Conservation (phyloP, 2,888 invertebrate genomes). For the Hipparchia semele region DNA sequence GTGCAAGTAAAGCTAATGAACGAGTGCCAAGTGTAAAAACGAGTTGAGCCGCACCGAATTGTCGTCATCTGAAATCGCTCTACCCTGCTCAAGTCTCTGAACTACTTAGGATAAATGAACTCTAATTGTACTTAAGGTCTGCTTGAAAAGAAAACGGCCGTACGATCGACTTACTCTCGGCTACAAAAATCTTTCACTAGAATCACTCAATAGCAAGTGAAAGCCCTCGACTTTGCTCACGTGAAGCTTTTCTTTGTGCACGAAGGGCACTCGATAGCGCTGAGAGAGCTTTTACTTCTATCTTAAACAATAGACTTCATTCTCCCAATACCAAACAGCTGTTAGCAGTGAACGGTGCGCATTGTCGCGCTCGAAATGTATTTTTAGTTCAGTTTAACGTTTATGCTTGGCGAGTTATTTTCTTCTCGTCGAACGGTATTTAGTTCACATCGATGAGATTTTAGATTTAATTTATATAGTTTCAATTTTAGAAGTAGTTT, state of each 20-base stretch:
- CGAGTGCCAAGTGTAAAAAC: background rate
- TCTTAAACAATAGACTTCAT: conserved; percentile 20
- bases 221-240: conserved; percentile 22
- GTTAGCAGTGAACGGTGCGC: background rate
- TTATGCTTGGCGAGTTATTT: background rate
- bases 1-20: too few relatives aligned
- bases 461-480: background rate
- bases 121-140: background rate
- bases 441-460: too few relatives aligned
- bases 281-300: conserved; percentile 18
- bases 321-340: conserved; percentile 10
- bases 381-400: background rate
- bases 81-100: background rate
- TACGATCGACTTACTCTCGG: conserved; percentile 1
- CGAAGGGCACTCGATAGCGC: conserved; percentile 11
- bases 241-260: conserved; percentile 10
- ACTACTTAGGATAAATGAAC: background rate
- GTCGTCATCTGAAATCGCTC: background rate
- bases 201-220: conserved; percentile 14
- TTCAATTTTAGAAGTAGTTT: too few relatives aligned
- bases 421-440: background rate
- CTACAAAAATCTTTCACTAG: conserved; percentile 6
- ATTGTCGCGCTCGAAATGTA: background rate
- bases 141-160: background rate
- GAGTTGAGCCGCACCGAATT: background rate